Evolutionary conservation across 2,113 vertebrate species (phyloP), one percentile per base, ranked within the genome.

Genomic region (Forbesichthys agassizii): DNA sequence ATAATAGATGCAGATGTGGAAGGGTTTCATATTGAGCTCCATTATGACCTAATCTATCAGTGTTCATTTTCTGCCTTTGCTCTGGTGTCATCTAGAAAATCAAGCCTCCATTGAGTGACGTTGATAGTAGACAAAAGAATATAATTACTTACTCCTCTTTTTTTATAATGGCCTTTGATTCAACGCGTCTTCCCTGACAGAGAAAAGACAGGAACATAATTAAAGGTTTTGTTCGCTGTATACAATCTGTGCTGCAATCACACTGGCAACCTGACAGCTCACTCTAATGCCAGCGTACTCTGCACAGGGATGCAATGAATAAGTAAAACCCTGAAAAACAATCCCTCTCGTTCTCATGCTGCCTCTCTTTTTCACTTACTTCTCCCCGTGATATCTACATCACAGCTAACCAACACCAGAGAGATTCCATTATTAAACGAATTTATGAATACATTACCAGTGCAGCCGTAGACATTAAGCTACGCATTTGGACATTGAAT

Each of bases 121-220:
- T 72, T 55, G 80, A 83, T 74, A n/a, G 74, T 73, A 82, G 75
- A 90, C 88, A 87, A 89, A 89, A 84, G 83, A 57, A 75, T 82
- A 85, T 89, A 90, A 90, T 90, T 88, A 84, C 86, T 84, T 82
- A 78, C 82, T 85, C 79, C 83, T 82, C 79, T 77, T 80, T 80
- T 73, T 77, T 73, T 72, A 68, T 79, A 74, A 74, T 78, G 73
- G 75, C 76, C 84, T 89, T 69, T 89, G 84, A 89, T 86, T 80
- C 73, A 79, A 86, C 88, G 82, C 60, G 79, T 87, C 83, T 86
- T 85, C 72, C 79, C 79, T 86, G 88, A 84, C 89, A 83, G 64
- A 68, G 79, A 69, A 77, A 68, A 71, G 84, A 90, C 64, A 78
- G 79, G 68, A 42, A 86, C 70, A 77, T 89, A 91, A 92, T 92